Percentiles rank a stretch among this genome's conserved stretches.
Evolutionary conservation across 2,113 vertebrate genomes (phyloP).

Genomic region (Cariama cristata): DNA sequence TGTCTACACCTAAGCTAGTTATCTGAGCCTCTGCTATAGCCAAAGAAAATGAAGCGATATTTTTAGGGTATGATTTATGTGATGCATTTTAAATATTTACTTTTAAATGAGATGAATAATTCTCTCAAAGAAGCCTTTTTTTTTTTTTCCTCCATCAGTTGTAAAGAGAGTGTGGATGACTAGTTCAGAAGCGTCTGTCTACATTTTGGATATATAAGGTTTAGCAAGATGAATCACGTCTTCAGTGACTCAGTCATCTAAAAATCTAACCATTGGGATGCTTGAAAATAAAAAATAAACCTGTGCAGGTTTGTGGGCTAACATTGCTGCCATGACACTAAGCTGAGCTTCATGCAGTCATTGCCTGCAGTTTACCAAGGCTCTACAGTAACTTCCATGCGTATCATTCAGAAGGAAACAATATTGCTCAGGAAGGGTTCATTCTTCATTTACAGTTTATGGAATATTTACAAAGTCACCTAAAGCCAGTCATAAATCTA

Average conservation of each 20-base stretch:
- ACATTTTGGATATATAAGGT: neutral
- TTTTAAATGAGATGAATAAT: neutral
- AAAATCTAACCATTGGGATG: neutral
- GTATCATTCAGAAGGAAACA: neutral
- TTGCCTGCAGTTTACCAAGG: neutral
- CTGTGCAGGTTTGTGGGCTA: neutral
- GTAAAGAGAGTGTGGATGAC: neutral
- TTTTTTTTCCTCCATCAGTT: fast-evolving
- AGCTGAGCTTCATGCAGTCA: neutral
- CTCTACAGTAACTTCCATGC: neutral
- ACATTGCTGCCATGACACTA: neutral
- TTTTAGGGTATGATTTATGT: neutral
- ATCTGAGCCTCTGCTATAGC: neutral
- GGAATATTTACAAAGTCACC: neutral
- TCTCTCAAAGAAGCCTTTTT: neutral
- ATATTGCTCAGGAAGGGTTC: neutral
- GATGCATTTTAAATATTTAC: neutral
- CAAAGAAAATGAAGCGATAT: neutral
- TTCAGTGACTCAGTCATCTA: neutral
- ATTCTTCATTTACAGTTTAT: neutral
- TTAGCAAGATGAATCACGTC: neutral
- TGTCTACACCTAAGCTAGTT: neutral
- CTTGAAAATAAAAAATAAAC: neutral
- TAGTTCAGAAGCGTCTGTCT: neutral
- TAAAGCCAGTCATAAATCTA: neutral